Base-by-base conservation (phyloP, 2,113 vertebrate species). In the Alces alces region DNA sequence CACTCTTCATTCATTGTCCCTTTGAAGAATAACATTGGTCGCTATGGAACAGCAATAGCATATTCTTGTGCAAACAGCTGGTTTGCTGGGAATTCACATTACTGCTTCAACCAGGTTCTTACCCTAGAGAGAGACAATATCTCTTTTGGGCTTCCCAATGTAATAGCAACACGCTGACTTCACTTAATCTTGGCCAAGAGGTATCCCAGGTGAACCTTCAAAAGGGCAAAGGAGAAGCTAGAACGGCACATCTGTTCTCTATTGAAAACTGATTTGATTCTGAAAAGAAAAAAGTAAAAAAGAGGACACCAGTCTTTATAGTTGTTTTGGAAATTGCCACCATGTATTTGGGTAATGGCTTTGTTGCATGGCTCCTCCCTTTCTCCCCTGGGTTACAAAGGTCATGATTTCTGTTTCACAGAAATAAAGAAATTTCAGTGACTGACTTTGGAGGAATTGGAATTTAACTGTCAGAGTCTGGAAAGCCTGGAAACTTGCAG, bases 1-100 rank as follows among this genome's bases (percentile, higher is more conserved):
- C 50, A 25, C 25, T 89, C 43, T 84, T 57, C 13, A 84, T 61
- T 80, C 55, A 55, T 30, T 57, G 27, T 96, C 97, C 97, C 98
- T 98, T 96, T 98, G 97, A 98, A 98, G 97, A 96, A 96, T 94
- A 95, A 57, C 14, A 23, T 54, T 93, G 92, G 95, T 97, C 89
- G 85, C 61, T 79, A 93, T 98, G 96, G 55, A 97, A 97, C 66
- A 33, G 19, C 64, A 50, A 36, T 85, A 47, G 64, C 21, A 84
- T 89, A 93, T 78, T 95, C 83, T 95, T 87, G 15, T 92, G 64
- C 47, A 91, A 57, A 97, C 78, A 95, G 0, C 92, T 98, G 88
- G 90, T 98, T 98, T 97, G 43, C 97, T 94, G 88, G 87, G 50
- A 94, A 92, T 82, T 95, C 64, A 82, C 23, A 4, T 93, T 73